Evolutionary conservation across 2,888 invertebrate genomes (phyloP).

Genomic region (Cremastinae sp.): DNA sequence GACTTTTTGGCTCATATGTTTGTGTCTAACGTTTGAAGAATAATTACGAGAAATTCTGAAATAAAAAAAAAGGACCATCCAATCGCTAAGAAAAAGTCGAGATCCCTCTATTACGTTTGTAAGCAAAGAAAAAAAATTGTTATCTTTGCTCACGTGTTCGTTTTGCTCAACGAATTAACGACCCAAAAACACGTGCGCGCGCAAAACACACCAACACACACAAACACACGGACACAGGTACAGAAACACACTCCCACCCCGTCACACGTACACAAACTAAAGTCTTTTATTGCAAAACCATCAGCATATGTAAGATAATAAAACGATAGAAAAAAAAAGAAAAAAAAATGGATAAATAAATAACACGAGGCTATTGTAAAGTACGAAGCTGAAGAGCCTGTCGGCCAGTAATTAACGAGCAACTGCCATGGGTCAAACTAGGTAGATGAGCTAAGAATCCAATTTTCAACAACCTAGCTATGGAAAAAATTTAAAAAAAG

Average conservation of each 20-base stretch:
- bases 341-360: slow-evolving; percentile 50
- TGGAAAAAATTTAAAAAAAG: slow-evolving; percentile 63
- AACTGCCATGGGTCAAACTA: slow-evolving; percentile 78
- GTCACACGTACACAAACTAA: slow-evolving; percentile 35
- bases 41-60: background rate
- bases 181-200: slow-evolving; percentile 18
- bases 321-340: slow-evolving; percentile 54
- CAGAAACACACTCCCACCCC: too few relatives aligned
- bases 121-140: background rate
- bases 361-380: slow-evolving; percentile 64
- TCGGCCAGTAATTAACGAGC: slow-evolving; percentile 78
- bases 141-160: background rate
- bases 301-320: slow-evolving; percentile 56
- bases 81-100: too few relatives aligned
- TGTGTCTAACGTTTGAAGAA: background rate
- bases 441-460: slow-evolving; percentile 76
- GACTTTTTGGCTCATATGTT: slow-evolving; percentile 7
- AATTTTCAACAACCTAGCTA: slow-evolving; percentile 76
- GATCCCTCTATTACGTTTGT: too few relatives aligned
- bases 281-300: slow-evolving; percentile 60
- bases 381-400: slow-evolving; percentile 71
- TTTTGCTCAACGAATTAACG: slow-evolving; percentile 49
- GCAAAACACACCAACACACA: slow-evolving; percentile 19
- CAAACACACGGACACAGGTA: slow-evolving; percentile 34
- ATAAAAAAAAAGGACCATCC: background rate